A percentile compares a stretch with the other conserved stretches of the same genome.
phyloP scores from a whole-genome alignment of 2,113 vertebrate species.

The Todiramphus chloris region DNA sequence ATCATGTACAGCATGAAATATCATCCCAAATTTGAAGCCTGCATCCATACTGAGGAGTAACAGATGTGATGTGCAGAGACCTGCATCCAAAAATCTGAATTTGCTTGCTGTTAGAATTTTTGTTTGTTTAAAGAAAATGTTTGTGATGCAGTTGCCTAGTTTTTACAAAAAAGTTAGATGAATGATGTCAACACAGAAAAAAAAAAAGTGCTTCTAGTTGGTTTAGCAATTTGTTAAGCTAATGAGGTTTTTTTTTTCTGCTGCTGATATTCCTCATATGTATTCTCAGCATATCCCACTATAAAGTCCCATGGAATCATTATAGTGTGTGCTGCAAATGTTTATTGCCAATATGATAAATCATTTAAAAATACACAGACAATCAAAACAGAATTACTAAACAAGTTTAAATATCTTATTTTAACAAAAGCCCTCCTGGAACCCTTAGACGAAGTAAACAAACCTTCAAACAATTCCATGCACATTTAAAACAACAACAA shows the following conservation, averaged over 20 bases:
- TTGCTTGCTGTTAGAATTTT: background rate
- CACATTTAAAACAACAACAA: background rate
- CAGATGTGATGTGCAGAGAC: background rate
- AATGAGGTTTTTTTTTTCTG: background rate
- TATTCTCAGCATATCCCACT: conserved; percentile 25
- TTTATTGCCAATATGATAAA: conserved; percentile 59
- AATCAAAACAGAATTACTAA: conserved; percentile 41
- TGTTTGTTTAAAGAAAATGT: background rate
- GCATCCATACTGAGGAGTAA: background rate
- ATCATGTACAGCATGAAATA: background rate
- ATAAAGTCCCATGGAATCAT: background rate
- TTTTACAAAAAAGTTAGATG: background rate
- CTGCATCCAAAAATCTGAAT: background rate
- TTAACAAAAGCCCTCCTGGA: background rate
- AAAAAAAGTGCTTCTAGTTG: background rate
- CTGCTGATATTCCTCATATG: background rate
- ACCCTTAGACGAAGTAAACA: background rate
- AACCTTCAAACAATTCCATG: background rate
- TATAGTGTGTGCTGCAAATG: conserved; percentile 3
- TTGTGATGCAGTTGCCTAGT: background rate
- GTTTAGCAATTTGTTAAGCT: background rate
- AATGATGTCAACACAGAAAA: background rate
- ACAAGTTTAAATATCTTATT: conserved; percentile 22
- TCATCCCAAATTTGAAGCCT: background rate
- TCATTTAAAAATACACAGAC: conserved; percentile 33